These are phyloP conservation scores for Chionis minor DNA, from an alignment of 2,113 vertebrate species.

Conservation along the genomic window DNA sequence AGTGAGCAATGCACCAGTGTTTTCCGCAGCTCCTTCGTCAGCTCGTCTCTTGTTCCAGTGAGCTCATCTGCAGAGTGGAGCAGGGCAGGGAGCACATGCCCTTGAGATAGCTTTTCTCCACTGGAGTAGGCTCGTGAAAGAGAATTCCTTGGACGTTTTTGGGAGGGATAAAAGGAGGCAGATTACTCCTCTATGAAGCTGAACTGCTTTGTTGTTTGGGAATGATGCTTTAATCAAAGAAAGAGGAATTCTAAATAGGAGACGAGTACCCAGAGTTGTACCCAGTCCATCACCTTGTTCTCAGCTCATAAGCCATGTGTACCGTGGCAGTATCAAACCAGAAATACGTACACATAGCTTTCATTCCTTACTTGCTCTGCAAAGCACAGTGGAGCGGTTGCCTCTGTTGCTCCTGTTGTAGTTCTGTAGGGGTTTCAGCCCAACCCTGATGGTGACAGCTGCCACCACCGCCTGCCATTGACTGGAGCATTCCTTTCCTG, in stretches of 20 bases:
- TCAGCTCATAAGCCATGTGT: background rate
- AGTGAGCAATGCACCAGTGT: background rate
- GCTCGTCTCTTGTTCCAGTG: background rate
- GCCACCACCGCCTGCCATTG: rapidly evolving
- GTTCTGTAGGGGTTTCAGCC: background rate
- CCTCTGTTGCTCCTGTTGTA: background rate
- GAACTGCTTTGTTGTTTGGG: background rate
- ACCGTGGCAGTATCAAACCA: background rate
- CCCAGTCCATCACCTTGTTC: background rate
- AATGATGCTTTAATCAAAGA: background rate
- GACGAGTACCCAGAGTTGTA: background rate
- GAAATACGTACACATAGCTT: background rate
- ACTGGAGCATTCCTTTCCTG: background rate
- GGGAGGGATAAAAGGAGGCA: background rate
- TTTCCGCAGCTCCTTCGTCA: background rate
- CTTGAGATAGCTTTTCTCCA: background rate
- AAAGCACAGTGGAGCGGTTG: rapidly evolving
- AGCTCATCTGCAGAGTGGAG: background rate
- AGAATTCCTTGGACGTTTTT: background rate
- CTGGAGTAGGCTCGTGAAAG: background rate
- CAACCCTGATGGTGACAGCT: background rate
- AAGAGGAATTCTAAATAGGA: background rate
- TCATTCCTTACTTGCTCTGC: rapidly evolving
- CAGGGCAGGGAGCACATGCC: background rate
- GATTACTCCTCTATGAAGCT: background rate